Conservation (phyloP, 1,140 invertebrate genomes). For the Musca vetustissima region DNA sequence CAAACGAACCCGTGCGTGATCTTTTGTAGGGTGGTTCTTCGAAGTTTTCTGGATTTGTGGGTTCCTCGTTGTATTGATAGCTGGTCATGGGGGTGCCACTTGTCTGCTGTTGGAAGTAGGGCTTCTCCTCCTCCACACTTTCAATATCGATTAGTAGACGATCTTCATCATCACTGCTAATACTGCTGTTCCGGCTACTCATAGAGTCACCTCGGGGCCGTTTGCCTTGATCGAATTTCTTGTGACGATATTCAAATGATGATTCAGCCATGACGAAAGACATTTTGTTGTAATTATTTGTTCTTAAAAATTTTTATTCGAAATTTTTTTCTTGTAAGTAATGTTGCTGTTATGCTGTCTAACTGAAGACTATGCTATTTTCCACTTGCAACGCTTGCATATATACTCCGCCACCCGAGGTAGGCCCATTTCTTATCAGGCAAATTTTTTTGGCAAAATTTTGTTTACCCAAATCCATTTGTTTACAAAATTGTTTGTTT, state of each 20-base stretch:
- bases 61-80: background rate
- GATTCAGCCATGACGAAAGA: background rate
- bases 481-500: background rate
- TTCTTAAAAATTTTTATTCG: conserved; percentile 1
- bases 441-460: too few species aligned
- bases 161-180: background rate
- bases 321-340: background rate
- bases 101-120: background rate
- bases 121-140: background rate
- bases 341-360: conserved; percentile 1
- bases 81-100: background rate
- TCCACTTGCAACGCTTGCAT: background rate
- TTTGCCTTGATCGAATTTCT: conserved; percentile 42
- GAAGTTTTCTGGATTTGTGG: conserved; percentile 16
- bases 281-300: background rate
- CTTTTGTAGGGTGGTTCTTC: background rate
- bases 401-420: too few species aligned
- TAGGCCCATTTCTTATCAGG: background rate
- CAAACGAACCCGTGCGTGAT: background rate
- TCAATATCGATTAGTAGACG: background rate
- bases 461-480: too few species aligned
- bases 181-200: background rate
- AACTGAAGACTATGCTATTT: background rate
- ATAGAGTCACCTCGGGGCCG: conserved; percentile 5
- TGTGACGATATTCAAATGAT: conserved; percentile 39